Percentiles rank a stretch among this genome's conserved stretches.
phyloP scores from a whole-genome alignment of 2,113 vertebrate genomes.

The Bujurquina vittata region DNA sequence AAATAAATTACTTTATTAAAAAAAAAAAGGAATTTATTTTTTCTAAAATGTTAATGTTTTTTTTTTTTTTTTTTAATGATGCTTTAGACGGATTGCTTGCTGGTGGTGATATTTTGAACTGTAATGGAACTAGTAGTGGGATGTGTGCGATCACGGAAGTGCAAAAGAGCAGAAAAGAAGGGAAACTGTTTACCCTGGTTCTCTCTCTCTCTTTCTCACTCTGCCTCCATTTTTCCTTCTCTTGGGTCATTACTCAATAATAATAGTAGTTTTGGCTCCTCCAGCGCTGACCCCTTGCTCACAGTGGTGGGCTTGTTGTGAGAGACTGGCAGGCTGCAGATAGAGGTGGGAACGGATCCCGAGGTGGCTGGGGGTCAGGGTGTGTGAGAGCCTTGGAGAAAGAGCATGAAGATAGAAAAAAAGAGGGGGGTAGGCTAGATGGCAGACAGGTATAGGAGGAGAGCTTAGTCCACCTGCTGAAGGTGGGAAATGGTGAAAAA shows the following conservation, averaged over 20 bases:
- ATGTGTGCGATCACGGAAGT: constrained; percentile 3
- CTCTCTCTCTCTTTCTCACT: neutral
- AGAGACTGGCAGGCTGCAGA: constrained; percentile 52
- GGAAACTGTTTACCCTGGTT: constrained; percentile 28
- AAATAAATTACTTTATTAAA: neutral
- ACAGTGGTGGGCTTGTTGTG: constrained; percentile 59
- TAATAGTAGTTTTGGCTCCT: constrained; percentile 72
- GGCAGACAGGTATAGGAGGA: constrained; percentile 12
- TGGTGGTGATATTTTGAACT: constrained; percentile 1
- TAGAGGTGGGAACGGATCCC: constrained; percentile 48
- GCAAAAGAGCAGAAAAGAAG: neutral
- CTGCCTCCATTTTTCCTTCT: constrained; percentile 36
- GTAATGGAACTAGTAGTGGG: neutral
- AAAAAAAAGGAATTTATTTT: neutral
- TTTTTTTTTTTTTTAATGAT: neutral
- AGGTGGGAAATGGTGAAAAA: constrained; percentile 41
- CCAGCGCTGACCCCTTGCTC: constrained; percentile 62
- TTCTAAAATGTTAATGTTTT: neutral
- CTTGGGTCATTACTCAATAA: constrained; percentile 66
- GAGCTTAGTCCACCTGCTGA: constrained; percentile 60
- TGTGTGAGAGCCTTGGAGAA: constrained; percentile 26
- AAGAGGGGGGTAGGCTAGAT: neutral
- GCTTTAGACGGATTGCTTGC: neutral
- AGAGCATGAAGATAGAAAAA: neutral
- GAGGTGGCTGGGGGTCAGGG: constrained; percentile 35